Conservation (phyloP, 2,888 invertebrate genomes). For the Diabrotica balteata region DNA sequence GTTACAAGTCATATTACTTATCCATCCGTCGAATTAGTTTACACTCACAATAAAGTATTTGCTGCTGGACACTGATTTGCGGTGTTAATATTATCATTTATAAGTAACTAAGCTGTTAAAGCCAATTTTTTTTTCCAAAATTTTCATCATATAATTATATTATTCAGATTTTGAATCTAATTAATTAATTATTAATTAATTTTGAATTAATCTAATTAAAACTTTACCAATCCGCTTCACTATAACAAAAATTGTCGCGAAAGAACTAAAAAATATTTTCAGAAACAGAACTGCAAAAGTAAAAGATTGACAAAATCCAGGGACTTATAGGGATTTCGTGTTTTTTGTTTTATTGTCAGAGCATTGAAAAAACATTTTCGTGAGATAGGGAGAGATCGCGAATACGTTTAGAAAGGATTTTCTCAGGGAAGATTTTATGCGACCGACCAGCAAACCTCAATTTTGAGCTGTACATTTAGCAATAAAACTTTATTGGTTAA, state of each 20-base stretch:
- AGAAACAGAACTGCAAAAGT: constrained; percentile 23
- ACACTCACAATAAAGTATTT: too few relatives aligned
- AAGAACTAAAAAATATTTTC: constrained; percentile 28
- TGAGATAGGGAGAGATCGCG: constrained; percentile 7
- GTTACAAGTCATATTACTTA: too few relatives aligned
- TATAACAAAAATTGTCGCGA: constrained; percentile 10
- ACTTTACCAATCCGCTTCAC: background rate
- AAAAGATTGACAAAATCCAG: constrained; percentile 28
- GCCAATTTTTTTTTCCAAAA: too few relatives aligned
- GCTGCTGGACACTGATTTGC: too few relatives aligned
- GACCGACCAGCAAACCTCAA: constrained; percentile 14
- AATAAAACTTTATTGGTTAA: constrained; percentile 15
- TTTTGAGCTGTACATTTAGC: constrained; percentile 9
- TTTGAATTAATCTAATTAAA: too few relatives aligned
- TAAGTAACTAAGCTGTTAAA: too few relatives aligned
- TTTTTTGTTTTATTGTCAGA: constrained; percentile 30
- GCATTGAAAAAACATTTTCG: constrained; percentile 32
- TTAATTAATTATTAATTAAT: too few relatives aligned
- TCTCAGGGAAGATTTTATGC: constrained; percentile 6
- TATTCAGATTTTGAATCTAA: too few relatives aligned
- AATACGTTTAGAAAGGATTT: constrained; percentile 7
- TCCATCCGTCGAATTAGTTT: too few relatives aligned
- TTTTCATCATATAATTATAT: too few relatives aligned
- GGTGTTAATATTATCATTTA: too few relatives aligned
- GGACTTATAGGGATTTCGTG: constrained; percentile 30